Base-by-base conservation (phyloP, 2,888 invertebrate genomes). In the Diarsia brunnea region DNA sequence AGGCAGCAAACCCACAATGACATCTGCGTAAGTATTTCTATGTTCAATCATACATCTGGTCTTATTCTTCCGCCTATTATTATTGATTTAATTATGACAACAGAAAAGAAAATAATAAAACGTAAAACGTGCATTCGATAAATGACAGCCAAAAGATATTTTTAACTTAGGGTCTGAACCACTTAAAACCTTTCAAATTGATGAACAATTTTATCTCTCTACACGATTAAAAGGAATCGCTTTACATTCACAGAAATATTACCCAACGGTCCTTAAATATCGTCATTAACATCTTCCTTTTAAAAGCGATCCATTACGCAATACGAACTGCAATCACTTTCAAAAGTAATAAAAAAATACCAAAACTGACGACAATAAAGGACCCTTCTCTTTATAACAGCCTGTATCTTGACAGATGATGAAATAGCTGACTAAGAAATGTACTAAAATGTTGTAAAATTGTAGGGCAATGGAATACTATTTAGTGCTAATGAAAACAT, bases 261-360 rank as follows among this genome's bases (percentile, higher is more conserved):
- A 69, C 71, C 74, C 72, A 88, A 88, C 73, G 45, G 69, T 81
- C 85, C 81, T 85, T 90, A 90, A 90, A 89, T 90, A 87, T 88
- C 84, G 82, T 89, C 91, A 92, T 93, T 92, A 93, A 92, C 88
- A 87, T 86, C 90, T 87, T 90, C 89, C 85, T 91, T 91, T 89
- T 92, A 93, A 93, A 90, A 87, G 81, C 82, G 82, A 88, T 87
- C 69, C 78, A 87, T 94, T 94, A 84, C 90, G 91, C 92, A 94
- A 94, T 88, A 88, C 77, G 72, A 75, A 85, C 75, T 87, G 89
- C 93, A 92, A 93, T 94, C 92, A 95, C 95, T 95, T 96, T 96
- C 95, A 92, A 95, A 95, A 93, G 92, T 91, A 88, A 92, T 94
- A 93, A 95, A 94, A 94, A 91, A 80, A 65, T 68, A 83, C 90